A percentile compares a stretch with the other conserved stretches of the same genome.
Evolutionary conservation across 2,888 invertebrate species (phyloP).

Genomic region (Atherix ibis): DNA sequence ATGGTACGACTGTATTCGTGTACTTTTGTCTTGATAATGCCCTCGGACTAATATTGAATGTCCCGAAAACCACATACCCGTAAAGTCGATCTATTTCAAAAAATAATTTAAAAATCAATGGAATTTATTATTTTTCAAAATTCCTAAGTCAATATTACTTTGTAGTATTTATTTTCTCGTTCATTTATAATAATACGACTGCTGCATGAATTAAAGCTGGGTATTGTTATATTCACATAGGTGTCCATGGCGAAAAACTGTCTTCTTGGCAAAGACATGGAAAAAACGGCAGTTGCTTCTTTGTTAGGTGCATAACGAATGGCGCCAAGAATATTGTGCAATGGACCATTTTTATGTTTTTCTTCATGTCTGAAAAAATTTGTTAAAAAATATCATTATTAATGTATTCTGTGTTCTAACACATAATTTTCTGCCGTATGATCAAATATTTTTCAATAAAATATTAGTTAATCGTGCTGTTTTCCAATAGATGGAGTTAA

Average conservation of each 20-base stretch:
- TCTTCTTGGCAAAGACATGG: slow-evolving; percentile 48
- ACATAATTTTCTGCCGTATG: too few species aligned
- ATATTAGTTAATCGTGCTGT: too few species aligned
- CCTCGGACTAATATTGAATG: slow-evolving; percentile 45
- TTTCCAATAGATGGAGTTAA: too few species aligned
- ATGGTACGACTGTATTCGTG: slow-evolving; percentile 44
- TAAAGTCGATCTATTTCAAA: slow-evolving; percentile 44
- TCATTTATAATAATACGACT: slow-evolving; percentile 49
- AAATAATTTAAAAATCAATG: background rate
- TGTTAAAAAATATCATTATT: background rate
- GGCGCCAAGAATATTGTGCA: slow-evolving; percentile 36
- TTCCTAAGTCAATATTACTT: too few species aligned
- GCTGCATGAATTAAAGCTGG: slow-evolving; percentile 54
- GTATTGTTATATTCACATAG: slow-evolving; percentile 55
- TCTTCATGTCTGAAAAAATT: slow-evolving; percentile 24
- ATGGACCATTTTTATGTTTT: slow-evolving; percentile 34
- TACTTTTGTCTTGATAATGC: slow-evolving; percentile 58
- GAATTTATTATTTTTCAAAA: background rate
- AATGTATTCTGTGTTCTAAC: too few species aligned
- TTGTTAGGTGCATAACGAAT: slow-evolving; percentile 43
- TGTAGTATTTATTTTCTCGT: slow-evolving; percentile 48
- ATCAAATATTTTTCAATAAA: too few species aligned
- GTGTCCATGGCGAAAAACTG: slow-evolving; percentile 50
- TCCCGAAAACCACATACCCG: slow-evolving; percentile 68
- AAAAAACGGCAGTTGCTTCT: slow-evolving; percentile 40